Base-by-base conservation (phyloP, 2,113 vertebrate genomes). In the Neodon shergylaensis region DNA sequence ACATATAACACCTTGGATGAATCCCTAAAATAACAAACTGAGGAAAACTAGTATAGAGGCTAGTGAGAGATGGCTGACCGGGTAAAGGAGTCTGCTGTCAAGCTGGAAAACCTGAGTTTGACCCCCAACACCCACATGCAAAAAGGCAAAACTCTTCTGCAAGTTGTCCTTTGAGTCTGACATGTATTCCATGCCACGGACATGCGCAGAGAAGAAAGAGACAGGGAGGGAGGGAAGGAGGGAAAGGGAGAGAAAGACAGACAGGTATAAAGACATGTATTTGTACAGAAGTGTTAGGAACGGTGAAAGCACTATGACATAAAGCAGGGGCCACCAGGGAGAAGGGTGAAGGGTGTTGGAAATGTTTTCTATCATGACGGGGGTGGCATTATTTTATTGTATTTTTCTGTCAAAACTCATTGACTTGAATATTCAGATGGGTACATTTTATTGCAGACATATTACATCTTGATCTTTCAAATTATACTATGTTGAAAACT, bases 381-480 rank as follows among this genome's bases (percentile, higher is more conserved):
- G 17, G 54, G 33, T 72, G n/a, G 21, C 78, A 9, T 54, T 52
- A 88, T 0, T 24, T 49, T 26, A 88, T n/a, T 81, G 7, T 19
- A 26, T 52, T n/a, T 66, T 96, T 91, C n/a, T 63, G 73, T 85
- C 42, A 78, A 73, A 58, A 68, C 1, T 65, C 76, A 91, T 70
- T 42, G 73, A 68, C 63, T 9, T 87, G n/a, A 85, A 88, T 19
- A 81, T 31, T 84, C 84, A 72, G n/a, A 95, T 33, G 21, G 42
- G 66, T 13, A 91, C 44, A 66, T 74, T 87, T 61, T 74, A 92
- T 81, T 87, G 42, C 36, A 58, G 76, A 73, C 42, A 76, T 91
- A 83, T 79, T 79, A 90, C 14, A 91, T 22, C 12, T 95, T 47
- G 54, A 79, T 65, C 86, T 94, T 74, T 13, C 93, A 92, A 91